Conservation (phyloP, 2,888 invertebrate genomes). For the Bunonema sp. region DNA sequence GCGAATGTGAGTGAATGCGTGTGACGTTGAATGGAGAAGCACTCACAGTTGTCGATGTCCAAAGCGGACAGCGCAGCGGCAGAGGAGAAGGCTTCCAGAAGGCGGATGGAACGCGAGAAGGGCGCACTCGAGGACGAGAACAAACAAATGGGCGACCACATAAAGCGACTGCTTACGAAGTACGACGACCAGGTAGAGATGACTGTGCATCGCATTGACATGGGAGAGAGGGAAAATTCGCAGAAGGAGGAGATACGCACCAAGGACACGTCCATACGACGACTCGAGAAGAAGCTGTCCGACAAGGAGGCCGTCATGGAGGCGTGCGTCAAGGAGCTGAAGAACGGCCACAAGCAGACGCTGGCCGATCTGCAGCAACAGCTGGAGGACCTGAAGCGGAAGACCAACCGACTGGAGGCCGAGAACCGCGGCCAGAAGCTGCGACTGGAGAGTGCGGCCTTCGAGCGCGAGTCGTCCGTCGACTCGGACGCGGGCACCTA, state of each 20-base stretch:
- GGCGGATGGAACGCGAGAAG: slow-evolving; percentile 10
- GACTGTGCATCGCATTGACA: neutral
- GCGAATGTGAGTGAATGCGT: slow-evolving; percentile 18
- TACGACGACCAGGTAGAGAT: slow-evolving; percentile 9
- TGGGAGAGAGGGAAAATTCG: neutral
- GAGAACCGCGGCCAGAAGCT: slow-evolving; percentile 24
- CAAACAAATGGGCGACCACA: slow-evolving; percentile 5
- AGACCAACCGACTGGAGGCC: slow-evolving; percentile 19
- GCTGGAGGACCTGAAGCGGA: slow-evolving; percentile 19
- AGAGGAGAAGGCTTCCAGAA: slow-evolving; percentile 8
- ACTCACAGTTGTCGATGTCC: too few relatives aligned
- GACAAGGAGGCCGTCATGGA: slow-evolving; percentile 37
- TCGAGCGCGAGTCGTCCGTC: slow-evolving; percentile 27
- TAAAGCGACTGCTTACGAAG: slow-evolving; percentile 11
- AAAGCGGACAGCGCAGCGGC: slow-evolving; percentile 6
- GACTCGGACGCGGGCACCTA: slow-evolving; percentile 25
- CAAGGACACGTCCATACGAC: slow-evolving; percentile 18
- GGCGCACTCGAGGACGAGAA: slow-evolving; percentile 14
- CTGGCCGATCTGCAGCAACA: slow-evolving; percentile 26
- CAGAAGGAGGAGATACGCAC: slow-evolving; percentile 31
- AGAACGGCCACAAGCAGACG: slow-evolving; percentile 24
- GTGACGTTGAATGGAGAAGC: too few relatives aligned
- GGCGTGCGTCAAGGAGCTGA: slow-evolving; percentile 31
- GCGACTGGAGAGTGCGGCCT: slow-evolving; percentile 10
- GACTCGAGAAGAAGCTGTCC: slow-evolving; percentile 30